Percentiles rank a stretch among this genome's conserved stretches.
Conservation (phyloP, 2,888 invertebrate species). For the Aelia acuminata region DNA sequence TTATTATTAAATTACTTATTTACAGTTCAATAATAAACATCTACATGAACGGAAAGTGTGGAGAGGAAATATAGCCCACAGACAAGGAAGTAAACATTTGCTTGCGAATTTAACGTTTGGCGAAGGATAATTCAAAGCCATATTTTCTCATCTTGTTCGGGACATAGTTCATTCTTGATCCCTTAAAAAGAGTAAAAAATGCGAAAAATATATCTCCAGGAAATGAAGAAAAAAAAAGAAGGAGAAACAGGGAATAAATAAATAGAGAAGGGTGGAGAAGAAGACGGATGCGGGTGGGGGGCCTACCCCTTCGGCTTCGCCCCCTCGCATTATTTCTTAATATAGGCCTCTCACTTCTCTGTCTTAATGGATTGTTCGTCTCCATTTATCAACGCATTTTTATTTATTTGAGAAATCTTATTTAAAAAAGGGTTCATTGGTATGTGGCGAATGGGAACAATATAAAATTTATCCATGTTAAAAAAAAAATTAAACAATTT, state of each 20-base stretch:
- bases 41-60: too few relatives aligned
- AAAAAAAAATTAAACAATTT: too few relatives aligned
- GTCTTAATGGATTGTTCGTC: conserved; percentile 42
- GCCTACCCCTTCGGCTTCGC: not conserved
- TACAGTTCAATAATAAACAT: too few relatives aligned
- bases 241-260: conserved; percentile 20
- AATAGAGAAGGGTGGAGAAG: conserved; percentile 11
- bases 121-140: not conserved
- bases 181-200: not conserved
- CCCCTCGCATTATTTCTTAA: conserved; percentile 37
- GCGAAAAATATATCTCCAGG: not conserved
- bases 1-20: too few relatives aligned
- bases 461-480: not conserved
- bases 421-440: not conserved
- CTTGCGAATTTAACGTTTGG: not conserved
- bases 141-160: not conserved
- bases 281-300: not conserved
- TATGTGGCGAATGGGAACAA: not conserved
- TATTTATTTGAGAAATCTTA: not conserved
- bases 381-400: conserved; percentile 17
- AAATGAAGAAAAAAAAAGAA: not conserved
- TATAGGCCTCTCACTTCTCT: conserved; percentile 2
- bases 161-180: not conserved
- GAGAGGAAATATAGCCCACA: not conserved
- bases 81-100: not conserved